These are phyloP conservation scores for Nymphalis urticae DNA, from an alignment of 2,888 invertebrate genomes.

Conservation along the genomic window DNA sequence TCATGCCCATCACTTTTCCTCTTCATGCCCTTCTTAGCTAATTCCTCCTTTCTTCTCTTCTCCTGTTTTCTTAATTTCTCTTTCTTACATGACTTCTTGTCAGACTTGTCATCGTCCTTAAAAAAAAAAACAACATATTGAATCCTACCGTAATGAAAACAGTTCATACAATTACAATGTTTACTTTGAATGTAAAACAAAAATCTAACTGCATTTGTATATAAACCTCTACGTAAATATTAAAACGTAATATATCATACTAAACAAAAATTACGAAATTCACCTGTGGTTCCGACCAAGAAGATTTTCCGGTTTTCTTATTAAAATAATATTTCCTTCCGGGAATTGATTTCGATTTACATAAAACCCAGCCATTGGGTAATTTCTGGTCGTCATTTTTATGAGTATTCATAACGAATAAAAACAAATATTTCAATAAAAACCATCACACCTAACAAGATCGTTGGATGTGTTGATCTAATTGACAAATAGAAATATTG, in stretches of 20 bases:
- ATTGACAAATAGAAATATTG: constrained; percentile 28
- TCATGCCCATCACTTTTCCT: constrained; percentile 61
- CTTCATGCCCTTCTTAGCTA: constrained; percentile 55
- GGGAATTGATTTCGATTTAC: constrained; percentile 70
- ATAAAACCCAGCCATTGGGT: constrained; percentile 76
- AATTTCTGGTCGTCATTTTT: constrained; percentile 61
- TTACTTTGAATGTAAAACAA: neutral
- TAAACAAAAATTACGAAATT: constrained; percentile 52
- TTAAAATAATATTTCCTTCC: constrained; percentile 76
- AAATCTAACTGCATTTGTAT: constrained; percentile 1
- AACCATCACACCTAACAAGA: constrained; percentile 28
- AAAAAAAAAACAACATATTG: constrained; percentile 45
- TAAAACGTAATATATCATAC: constrained; percentile 18
- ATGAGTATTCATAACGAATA: constrained; percentile 63
- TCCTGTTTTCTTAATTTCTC: constrained; percentile 51
- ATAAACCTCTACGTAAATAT: neutral
- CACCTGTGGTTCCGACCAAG: constrained; percentile 75
- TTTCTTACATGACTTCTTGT: constrained; percentile 52
- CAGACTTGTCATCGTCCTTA: constrained; percentile 57
- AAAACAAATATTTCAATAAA: constrained; percentile 29
- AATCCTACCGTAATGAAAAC: neutral
- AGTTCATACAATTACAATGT: neutral
- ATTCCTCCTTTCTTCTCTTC: constrained; percentile 54
- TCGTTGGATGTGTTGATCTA: constrained; percentile 36
- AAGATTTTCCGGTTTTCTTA: constrained; percentile 73